Evolutionary conservation across 2,888 invertebrate species (phyloP), one percentile per base, ranked within the genome.

Genomic region (Melanotus villosus): DNA sequence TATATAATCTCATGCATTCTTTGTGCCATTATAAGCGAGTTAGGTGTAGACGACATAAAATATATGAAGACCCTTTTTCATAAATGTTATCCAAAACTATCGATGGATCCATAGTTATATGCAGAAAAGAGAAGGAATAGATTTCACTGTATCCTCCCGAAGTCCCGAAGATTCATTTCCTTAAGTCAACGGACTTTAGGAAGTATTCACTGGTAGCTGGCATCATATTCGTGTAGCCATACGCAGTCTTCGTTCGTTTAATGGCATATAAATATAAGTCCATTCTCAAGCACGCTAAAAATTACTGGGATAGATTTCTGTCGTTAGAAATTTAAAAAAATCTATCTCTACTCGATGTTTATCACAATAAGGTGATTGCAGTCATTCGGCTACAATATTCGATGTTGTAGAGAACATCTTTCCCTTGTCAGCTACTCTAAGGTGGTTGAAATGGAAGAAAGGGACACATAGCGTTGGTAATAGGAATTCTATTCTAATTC

Each of bases 341-440:
- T 58, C 68, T 68, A 68, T 63, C 50, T 38, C 68, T 68, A 68
- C 68, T 68, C 62, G 68, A 50, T 63, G 68, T 57, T 67, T 63
- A 68, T 68, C 68, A 68, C 68, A 68, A 56, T 56, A 30, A 18
- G 36, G 56, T 43, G 56, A 58, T 50, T 56, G 62, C 34, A 68
- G 63, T 50, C 57, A 26, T 30, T 32, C 41, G 19, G 21, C 59
- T 59, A 66, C 41, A 41, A 5, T 41, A 41, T 41, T 58, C 41
- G 41, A 41, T 58, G 58, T 41, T 58, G 16, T 36, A 63, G 30
- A 30, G 10, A 50, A 32, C 18, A 26, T 16, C 12, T 12, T 19
- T 41, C 23, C 18, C 36, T 26, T 16, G 58, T 58, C 58, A 58
- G 58, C 58, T 58, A 58, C 58, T 41, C 21, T 41, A 41, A n/a